Base-by-base conservation (phyloP, 1,140 invertebrate species). In the Lerema accius region DNA sequence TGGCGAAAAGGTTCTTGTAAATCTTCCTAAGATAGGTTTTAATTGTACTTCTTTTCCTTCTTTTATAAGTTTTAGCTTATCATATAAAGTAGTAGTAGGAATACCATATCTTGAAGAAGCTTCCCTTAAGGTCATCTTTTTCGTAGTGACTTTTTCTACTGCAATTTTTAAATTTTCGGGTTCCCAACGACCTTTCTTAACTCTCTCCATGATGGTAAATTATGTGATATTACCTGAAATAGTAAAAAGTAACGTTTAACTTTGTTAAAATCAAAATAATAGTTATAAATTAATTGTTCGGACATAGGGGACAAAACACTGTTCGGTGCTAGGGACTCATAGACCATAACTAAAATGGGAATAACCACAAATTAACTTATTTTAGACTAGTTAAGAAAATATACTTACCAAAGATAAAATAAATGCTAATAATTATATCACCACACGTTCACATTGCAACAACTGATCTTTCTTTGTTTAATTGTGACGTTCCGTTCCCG, bases 31-130 rank as follows among this genome's bases (percentile, higher is more conserved):
- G 16, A 53, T 19, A 16, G 50, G 32, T 53, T 37, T 39, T 5
- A 53, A 39, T 53, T 39, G 14, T 10, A 39, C 50, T 19, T 53
- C 51, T 55, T 55, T 55, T 23, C 51, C 51, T 42, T 55, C 10
- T 43, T 56, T 56, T 32, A 56, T 26, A 9, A 56, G 39, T 56
- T 58, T 58, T 15, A 43, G n/a, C 19, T 58, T 43, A 45, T 58
- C 40, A 32, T 16, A 45, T 42, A 56, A 56, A 43, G 51, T 56
- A 3, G 19, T 23, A 23, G 19, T 23, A 23, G 19, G 5, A 23
- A 23, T 23, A 2, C 5, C 19, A 23, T 23, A 23, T 13, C 10
- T 49, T 45, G 15, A 59, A 45, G 42, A 23, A 23, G 42, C 55
- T 35, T 37, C 26, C 40, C 42, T 6, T 46, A 23, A 35, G 42